Evolutionary conservation across 1,140 invertebrate genomes (phyloP).

Genomic region (Drosophila willistoni): DNA sequence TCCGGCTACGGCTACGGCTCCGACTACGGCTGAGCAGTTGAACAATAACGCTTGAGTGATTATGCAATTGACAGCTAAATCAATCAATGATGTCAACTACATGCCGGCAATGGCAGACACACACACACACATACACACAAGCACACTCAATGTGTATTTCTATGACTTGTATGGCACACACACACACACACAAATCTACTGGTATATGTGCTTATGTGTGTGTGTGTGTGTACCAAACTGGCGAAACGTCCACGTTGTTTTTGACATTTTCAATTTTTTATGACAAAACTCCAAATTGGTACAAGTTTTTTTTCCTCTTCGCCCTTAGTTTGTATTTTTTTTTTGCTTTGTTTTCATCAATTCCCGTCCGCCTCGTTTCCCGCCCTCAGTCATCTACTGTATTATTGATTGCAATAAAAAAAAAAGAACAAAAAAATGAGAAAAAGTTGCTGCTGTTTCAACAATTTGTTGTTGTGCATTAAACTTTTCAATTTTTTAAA

Average conservation of each 20-base stretch:
- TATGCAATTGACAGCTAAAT: conserved; percentile 83
- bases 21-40: conserved; percentile 63
- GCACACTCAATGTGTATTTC: conserved; percentile 26
- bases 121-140: conserved; percentile 31
- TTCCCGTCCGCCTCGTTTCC: not conserved
- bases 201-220: conserved; percentile 8
- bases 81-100: conserved; percentile 83
- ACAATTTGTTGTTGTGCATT: conserved; percentile 38
- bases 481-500: conserved; percentile 56
- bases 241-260: conserved; percentile 63
- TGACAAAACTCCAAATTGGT: conserved; percentile 77
- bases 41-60: conserved; percentile 83
- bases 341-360: not conserved
- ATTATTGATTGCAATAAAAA: conserved; percentile 53
- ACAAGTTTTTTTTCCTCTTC: conserved; percentile 47
- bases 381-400: conserved; percentile 15
- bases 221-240: conserved; percentile 50
- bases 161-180: conserved; percentile 32
- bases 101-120: conserved; percentile 60
- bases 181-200: conserved; percentile 14
- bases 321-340: not conserved
- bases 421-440: conserved; percentile 11
- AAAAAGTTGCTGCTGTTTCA: conserved; percentile 46
- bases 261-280: conserved; percentile 81
- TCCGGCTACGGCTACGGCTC: conserved; percentile 29